Percentiles rank a stretch among this genome's conserved stretches.
Evolutionary conservation across 1,140 invertebrate species (phyloP).

Genomic region (Anoplophora glabripennis): DNA sequence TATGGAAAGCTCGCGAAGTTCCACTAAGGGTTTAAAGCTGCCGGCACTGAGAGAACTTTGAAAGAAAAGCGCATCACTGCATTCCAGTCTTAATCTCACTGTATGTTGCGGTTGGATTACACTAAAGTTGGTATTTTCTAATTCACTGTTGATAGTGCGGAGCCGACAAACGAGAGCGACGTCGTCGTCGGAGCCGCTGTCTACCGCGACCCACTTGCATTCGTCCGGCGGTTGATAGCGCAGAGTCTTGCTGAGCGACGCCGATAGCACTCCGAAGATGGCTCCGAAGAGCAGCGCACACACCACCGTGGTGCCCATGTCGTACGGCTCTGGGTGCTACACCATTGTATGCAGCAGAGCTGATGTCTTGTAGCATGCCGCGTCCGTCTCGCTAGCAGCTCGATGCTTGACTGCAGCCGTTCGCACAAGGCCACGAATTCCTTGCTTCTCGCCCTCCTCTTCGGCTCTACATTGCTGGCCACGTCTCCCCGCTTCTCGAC

Average conservation of each 20-base stretch:
- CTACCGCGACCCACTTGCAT: conserved; percentile 73
- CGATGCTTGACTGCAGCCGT: conserved; percentile 40
- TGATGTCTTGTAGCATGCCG: conserved; percentile 38
- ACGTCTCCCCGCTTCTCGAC: conserved; percentile 7
- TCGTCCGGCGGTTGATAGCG: conserved; percentile 81
- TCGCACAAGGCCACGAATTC: conserved; percentile 44
- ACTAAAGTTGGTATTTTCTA: conserved; percentile 87
- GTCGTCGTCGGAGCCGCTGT: conserved; percentile 62
- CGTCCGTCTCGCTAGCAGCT: conserved; percentile 35
- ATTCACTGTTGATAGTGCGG: conserved; percentile 81
- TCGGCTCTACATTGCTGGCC: conserved; percentile 10
- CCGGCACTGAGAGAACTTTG: conserved; percentile 82
- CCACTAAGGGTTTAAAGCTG: conserved; percentile 78
- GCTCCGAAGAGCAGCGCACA: conserved; percentile 61
- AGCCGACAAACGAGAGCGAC: conserved; percentile 77
- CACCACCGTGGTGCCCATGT: conserved; percentile 47
- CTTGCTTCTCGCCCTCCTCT: conserved; percentile 26
- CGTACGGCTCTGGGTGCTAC: conserved; percentile 25
- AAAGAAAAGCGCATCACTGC: conserved; percentile 80
- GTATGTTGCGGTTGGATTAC: conserved; percentile 85
- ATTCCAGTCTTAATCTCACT: conserved; percentile 75
- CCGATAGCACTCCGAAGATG: conserved; percentile 65
- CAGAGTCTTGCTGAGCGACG: conserved; percentile 66
- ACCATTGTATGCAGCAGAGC: conserved; percentile 37
- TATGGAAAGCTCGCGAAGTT: conserved; percentile 79